phyloP scores from a whole-genome alignment of 2,113 vertebrate genomes.

The Eidolon helvum region DNA sequence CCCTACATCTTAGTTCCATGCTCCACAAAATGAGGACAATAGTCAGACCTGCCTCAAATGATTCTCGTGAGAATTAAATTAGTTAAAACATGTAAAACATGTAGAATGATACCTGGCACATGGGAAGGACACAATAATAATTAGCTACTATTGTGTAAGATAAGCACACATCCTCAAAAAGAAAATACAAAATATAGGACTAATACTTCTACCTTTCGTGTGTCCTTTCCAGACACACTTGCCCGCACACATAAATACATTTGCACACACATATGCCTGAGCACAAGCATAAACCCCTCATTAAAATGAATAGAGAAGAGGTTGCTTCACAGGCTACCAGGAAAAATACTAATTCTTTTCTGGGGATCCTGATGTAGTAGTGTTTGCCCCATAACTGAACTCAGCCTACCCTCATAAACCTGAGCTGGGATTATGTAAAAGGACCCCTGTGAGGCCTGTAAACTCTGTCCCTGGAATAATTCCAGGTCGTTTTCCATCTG shows the following conservation, averaged over 20 bases:
- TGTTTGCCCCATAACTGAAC: conserved; percentile 23
- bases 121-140: neutral
- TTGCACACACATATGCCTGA: neutral
- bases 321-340: neutral
- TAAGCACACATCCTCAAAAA: neutral
- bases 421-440: neutral
- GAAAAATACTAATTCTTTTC: neutral
- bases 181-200: neutral
- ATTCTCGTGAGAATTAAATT: too few species aligned
- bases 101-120: neutral
- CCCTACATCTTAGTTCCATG: neutral
- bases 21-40: neutral
- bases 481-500: conserved; percentile 45
- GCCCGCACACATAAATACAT: neutral
- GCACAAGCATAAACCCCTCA: neutral
- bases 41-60: neutral
- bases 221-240: neutral
- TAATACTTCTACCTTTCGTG: neutral
- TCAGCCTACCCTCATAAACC: neutral
- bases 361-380: neutral
- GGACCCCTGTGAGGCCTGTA: neutral
- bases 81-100: neutral
- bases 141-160: neutral
- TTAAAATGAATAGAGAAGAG: neutral
- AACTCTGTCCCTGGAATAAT: neutral